These are phyloP conservation scores for Tetrax tetrax DNA, from an alignment of 2,113 vertebrate genomes.

Conservation along the genomic window DNA sequence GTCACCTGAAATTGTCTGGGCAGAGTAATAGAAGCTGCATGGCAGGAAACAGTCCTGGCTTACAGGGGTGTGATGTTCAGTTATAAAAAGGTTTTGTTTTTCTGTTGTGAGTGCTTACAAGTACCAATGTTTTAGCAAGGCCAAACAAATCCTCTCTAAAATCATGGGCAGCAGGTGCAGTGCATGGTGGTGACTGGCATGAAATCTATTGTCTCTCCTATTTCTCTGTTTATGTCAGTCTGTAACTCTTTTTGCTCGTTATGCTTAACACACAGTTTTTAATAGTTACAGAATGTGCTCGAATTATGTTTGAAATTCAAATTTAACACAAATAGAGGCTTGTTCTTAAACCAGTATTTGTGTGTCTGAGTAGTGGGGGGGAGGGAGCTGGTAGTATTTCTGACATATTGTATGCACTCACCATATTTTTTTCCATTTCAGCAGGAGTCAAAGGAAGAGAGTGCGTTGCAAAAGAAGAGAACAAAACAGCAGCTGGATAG, in stretches of 20 bases:
- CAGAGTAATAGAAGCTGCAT: not conserved
- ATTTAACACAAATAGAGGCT: conserved; percentile 53
- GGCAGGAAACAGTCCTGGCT: not conserved
- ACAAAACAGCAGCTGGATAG: conserved; percentile 72
- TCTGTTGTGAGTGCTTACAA: not conserved
- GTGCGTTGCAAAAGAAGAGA: conserved; percentile 72
- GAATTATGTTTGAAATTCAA: conserved; percentile 64
- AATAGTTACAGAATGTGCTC: conserved; percentile 66
- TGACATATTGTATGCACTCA: conserved; percentile 32
- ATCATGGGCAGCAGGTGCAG: conserved; percentile 56
- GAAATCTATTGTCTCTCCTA: conserved; percentile 64
- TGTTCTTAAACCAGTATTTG: conserved; percentile 43
- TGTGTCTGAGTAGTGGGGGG: not conserved
- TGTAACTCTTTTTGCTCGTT: conserved; percentile 64
- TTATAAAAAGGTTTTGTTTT: not conserved
- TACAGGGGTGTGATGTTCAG: not conserved
- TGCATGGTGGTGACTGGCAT: conserved; percentile 55
- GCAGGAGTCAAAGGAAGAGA: conserved; percentile 77
- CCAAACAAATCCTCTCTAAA: conserved; percentile 45
- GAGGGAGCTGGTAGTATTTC: conserved; percentile 1
- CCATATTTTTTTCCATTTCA: conserved; percentile 63
- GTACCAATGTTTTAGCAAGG: not conserved
- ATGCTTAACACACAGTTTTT: conserved; percentile 66
- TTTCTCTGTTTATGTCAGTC: conserved; percentile 61
- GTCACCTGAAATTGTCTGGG: not conserved